Evolutionary conservation across 2,113 vertebrate genomes (phyloP).

Genomic region (Vimba vimba): DNA sequence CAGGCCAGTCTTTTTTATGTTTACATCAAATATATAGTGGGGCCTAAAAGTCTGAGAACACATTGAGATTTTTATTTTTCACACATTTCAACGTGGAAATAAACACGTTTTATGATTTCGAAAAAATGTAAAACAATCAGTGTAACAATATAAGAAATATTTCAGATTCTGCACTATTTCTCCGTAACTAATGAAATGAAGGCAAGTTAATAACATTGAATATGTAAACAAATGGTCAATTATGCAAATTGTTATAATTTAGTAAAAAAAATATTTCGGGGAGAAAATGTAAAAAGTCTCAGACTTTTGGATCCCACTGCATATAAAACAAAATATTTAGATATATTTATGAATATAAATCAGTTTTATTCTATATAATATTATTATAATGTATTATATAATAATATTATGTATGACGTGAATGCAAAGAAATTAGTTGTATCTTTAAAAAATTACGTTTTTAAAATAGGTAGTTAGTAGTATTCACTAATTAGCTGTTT

Average conservation of each 20-base stretch:
- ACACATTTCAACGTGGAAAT: not conserved
- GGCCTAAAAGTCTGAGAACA: not conserved
- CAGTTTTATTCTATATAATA: not conserved
- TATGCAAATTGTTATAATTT: not conserved
- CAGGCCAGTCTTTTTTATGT: conserved; percentile 51
- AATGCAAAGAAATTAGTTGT: not conserved
- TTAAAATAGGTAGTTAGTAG: not conserved
- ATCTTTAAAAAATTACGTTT: not conserved
- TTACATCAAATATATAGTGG: not conserved
- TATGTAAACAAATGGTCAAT: not conserved
- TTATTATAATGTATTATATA: conserved; percentile 1
- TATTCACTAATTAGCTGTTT: conserved; percentile 9
- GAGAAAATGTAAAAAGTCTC: not conserved
- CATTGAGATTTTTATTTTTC: not conserved
- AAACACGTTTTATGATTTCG: not conserved
- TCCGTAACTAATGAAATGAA: not conserved
- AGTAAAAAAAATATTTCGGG: too few relatives aligned
- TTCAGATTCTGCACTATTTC: not conserved
- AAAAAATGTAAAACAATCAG: not conserved
- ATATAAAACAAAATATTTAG: not conserved
- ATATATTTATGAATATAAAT: not conserved
- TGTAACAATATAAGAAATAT: not conserved
- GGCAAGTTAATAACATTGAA: not conserved
- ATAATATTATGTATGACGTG: not conserved
- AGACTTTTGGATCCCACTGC: not conserved